Base-by-base conservation (phyloP, 1,140 invertebrate species). In the Macrotrachela quadricornifera region DNA sequence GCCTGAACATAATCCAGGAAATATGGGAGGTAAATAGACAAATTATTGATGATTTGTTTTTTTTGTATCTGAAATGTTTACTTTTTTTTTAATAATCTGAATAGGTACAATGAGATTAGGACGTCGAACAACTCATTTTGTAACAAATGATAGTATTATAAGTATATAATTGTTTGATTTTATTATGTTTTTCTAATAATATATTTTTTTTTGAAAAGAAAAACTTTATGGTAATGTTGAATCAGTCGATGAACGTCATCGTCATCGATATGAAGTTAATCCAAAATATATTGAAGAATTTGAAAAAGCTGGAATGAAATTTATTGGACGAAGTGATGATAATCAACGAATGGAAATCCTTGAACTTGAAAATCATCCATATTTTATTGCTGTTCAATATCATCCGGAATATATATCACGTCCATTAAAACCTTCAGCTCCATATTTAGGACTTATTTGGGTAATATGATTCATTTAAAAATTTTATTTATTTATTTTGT, bases 341-440 rank as follows among this genome's bases (percentile, higher is more conserved):
- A 68, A 68, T 36, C 62, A 74, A 50, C 64, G 78, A 47, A 94
- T 94, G 88, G 92, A 90, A 73, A 82, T 80, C n/a, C 64, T 78
- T 60, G 79, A 80, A 61, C 46, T 55, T 13, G 41, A 37, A 30
- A 49, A n/a, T 57, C 90, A 97, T 72, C 82, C 80, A 0, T 99
- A 84, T 66, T 99, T 83, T 70, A 82, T 94, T 13, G 85, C 82
- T 0, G 87, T 88, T 0, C 94, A 97, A 69, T 99, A 83, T 68
- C 92, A 97, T 71, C 92, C 92, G 0, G 92, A 97, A 67, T 99
- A 96, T 69, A 73, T 94, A 16, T 91, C 85, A 1, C 75, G 90
- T 1, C 91, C 92, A 0, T 68, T 94, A 49, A 81, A 80, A 57
- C 90, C 92, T 0, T 92, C 86, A 37, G 84, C 92, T 6, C 87